These are phyloP conservation scores for Aplysina aerophoba DNA, from an alignment of 37 sponge, comb jelly and placozoan genomes.

Conservation along the genomic window DNA sequence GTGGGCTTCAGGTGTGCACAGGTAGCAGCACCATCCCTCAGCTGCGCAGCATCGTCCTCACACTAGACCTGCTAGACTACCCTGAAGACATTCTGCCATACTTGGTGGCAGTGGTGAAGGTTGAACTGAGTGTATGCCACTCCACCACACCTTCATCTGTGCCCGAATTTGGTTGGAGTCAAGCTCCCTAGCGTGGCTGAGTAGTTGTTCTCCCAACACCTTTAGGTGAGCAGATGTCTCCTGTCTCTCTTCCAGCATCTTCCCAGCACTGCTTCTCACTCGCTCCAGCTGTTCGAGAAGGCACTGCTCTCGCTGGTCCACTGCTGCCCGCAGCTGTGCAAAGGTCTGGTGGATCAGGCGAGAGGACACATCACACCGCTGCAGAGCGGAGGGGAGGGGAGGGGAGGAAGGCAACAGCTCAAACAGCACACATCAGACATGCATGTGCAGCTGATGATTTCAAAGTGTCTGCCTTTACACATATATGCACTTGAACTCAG, in stretches of 20 bases:
- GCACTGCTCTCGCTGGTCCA: constrained; percentile 54
- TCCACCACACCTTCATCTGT: constrained; percentile 6
- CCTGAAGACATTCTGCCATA: too few species aligned
- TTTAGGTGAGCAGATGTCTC: constrained; percentile 7
- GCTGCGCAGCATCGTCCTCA: too few species aligned
- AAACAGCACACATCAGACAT: too few species aligned
- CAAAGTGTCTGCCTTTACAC: too few species aligned
- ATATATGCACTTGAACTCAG: too few species aligned
- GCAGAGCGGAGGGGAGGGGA: not conserved
- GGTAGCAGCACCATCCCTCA: too few species aligned
- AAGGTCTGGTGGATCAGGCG: constrained; percentile 40
- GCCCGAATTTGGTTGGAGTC: not conserved
- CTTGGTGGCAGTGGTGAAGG: too few species aligned
- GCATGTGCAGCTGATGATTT: too few species aligned
- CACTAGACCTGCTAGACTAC: too few species aligned
- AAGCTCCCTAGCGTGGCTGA: not conserved
- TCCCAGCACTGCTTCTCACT: constrained; percentile 38
- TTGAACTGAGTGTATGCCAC: not conserved
- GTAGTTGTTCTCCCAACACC: not conserved
- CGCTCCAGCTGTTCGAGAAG: constrained; percentile 38
- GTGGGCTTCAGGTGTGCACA: too few species aligned
- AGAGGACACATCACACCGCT: constrained; percentile 57
- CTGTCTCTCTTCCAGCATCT: constrained; percentile 14
- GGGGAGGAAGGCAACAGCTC: too few species aligned
- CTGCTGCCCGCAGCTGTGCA: constrained; percentile 16